Evolutionary conservation across 2,888 invertebrate genomes (phyloP).

Genomic region (Pseudococcus jackbeardsleyi): DNA sequence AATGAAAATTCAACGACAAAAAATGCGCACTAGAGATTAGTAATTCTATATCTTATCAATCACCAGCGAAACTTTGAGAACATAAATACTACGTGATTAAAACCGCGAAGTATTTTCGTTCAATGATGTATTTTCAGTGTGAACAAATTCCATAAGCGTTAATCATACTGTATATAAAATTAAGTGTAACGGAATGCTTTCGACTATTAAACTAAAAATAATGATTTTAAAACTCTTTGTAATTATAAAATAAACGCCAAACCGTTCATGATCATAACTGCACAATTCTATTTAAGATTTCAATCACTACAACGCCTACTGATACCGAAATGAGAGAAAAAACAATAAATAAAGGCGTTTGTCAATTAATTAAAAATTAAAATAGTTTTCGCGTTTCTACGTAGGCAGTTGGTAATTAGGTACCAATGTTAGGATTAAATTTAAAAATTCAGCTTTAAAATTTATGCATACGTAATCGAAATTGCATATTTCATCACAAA

Average conservation of each 20-base stretch:
- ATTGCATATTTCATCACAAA: neutral
- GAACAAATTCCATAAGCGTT: neutral
- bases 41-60: neutral
- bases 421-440: neutral
- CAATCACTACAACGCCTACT: neutral
- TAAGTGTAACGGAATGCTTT: conserved; percentile 41
- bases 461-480: neutral
- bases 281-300: neutral
- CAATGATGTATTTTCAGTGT: neutral
- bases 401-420: neutral
- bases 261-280: neutral
- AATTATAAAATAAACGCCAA: neutral
- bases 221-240: neutral
- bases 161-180: conserved; percentile 20
- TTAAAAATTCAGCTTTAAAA: neutral
- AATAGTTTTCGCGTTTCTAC: neutral
- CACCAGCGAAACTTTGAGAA: neutral
- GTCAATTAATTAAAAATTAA: neutral
- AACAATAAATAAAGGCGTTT: neutral
- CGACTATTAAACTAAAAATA: conserved; percentile 29
- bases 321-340: neutral
- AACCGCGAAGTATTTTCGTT: neutral
- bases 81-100: neutral
- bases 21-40: neutral
- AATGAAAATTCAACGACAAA: neutral